Conservation (phyloP, 1,140 invertebrate species). For the Melitaea cinxia region DNA sequence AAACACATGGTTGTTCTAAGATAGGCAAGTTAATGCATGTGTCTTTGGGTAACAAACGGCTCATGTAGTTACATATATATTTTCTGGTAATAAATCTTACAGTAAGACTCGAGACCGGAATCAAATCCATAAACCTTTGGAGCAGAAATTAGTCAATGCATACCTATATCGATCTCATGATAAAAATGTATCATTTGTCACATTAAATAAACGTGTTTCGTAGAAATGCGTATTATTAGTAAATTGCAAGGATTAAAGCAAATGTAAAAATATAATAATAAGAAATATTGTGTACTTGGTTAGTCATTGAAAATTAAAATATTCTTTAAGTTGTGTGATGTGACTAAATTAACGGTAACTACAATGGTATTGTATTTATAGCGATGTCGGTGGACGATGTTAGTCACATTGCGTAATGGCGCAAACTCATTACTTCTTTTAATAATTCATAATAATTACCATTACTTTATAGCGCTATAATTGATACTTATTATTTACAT, state of each 20-base stretch:
- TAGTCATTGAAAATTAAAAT: not conserved
- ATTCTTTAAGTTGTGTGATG: not conserved
- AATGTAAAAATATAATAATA: not conserved
- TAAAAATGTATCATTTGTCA: no score
- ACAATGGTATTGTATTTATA: constrained; percentile 9
- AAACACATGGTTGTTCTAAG: no score
- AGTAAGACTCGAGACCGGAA: no score
- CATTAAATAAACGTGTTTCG: no score
- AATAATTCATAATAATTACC: constrained; percentile 5
- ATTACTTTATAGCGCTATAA: constrained; percentile 3
- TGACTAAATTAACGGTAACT: not conserved
- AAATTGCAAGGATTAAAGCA: not conserved
- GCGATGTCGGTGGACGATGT: not conserved
- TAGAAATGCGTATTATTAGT: not conserved
- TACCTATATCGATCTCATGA: no score
- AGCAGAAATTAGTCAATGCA: no score
- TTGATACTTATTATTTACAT: not conserved
- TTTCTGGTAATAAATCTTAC: no score
- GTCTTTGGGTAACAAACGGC: no score
- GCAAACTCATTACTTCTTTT: constrained; percentile 1
- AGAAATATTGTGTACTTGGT: not conserved
- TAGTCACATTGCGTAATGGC: constrained; percentile 1
- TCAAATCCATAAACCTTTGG: no score
- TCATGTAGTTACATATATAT: no score
- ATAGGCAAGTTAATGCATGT: no score